phyloP scores from a whole-genome alignment of 2,113 vertebrate genomes.

The Microcebus tavaratra region DNA sequence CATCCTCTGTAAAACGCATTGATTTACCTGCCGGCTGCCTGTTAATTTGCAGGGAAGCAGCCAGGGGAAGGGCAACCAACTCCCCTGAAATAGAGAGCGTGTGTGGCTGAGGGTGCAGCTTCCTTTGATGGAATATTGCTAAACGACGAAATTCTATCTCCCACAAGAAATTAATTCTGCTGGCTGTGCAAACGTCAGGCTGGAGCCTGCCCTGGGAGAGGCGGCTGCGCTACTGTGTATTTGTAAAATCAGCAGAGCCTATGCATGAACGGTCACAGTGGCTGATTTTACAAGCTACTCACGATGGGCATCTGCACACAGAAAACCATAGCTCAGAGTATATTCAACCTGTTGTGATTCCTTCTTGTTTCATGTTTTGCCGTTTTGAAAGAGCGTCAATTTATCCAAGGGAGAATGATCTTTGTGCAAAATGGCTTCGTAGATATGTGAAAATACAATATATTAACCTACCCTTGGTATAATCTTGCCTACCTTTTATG shows the following conservation, averaged over 20 bases:
- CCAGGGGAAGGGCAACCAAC: not conserved
- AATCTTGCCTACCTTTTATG: not conserved
- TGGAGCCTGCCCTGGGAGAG: slow-evolving; percentile 72
- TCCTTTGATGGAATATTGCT: slow-evolving; percentile 66
- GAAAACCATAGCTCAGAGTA: slow-evolving; percentile 27
- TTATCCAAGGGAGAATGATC: slow-evolving; percentile 15
- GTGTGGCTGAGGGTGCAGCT: slow-evolving; percentile 58
- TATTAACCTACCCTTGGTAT: not conserved
- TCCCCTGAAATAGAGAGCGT: not conserved
- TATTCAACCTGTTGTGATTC: slow-evolving; percentile 48
- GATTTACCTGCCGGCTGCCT: slow-evolving; percentile 63
- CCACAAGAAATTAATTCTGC: slow-evolving; percentile 74
- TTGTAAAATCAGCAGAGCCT: slow-evolving; percentile 74
- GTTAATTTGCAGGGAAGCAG: slow-evolving; percentile 56
- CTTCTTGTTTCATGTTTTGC: slow-evolving; percentile 47
- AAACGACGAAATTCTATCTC: slow-evolving; percentile 73
- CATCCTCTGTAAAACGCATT: slow-evolving; percentile 6
- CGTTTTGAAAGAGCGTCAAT: not conserved
- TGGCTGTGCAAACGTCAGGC: slow-evolving; percentile 74
- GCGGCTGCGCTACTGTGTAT: slow-evolving; percentile 54
- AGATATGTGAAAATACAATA: not conserved
- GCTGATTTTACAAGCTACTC: slow-evolving; percentile 76
- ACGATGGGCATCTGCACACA: not conserved
- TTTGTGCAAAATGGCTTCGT: slow-evolving; percentile 44
- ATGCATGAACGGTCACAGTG: slow-evolving; percentile 44